A percentile compares a stretch with the other conserved stretches of the same genome.
Conservation (phyloP, 2,888 invertebrate species). For the Epinotia nisella region DNA sequence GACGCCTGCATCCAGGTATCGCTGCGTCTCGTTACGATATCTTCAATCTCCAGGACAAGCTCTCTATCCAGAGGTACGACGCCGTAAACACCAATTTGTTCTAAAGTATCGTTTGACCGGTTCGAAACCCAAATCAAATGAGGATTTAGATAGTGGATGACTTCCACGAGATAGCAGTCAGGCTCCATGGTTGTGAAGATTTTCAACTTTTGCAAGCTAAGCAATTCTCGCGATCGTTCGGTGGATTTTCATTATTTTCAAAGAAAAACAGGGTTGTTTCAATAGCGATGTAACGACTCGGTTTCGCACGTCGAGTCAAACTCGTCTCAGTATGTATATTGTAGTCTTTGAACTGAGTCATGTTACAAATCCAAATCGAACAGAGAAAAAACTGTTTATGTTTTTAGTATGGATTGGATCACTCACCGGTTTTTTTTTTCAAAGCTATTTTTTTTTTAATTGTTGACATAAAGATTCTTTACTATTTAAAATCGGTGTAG, state of each 20-base stretch:
- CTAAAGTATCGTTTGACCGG: conserved; percentile 53
- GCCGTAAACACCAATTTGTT: conserved; percentile 73
- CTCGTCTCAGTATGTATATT: too few relatives aligned
- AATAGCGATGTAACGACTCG: too few relatives aligned
- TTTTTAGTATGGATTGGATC: not conserved
- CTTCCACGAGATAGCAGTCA: conserved; percentile 64
- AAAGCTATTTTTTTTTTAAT: not conserved
- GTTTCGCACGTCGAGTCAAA: too few relatives aligned
- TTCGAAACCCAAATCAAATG: conserved; percentile 67
- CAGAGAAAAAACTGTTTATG: not conserved
- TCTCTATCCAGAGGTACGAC: conserved; percentile 61
- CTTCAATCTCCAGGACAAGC: conserved; percentile 51
- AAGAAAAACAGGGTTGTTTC: not conserved
- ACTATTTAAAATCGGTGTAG: not conserved
- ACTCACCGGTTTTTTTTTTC: conserved; percentile 2
- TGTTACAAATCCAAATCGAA: not conserved
- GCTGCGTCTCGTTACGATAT: conserved; percentile 51
- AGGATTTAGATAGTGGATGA: conserved; percentile 66
- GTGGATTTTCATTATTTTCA: not conserved
- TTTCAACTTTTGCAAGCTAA: conserved; percentile 1
- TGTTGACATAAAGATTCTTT: not conserved
- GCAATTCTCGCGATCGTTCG: not conserved
- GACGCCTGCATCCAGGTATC: conserved; percentile 65
- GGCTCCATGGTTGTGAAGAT: conserved; percentile 52
- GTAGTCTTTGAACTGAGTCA: too few relatives aligned